These are phyloP conservation scores for Sarcophaga carnaria DNA, from an alignment of 2,888 invertebrate species.

Conservation along the genomic window DNA sequence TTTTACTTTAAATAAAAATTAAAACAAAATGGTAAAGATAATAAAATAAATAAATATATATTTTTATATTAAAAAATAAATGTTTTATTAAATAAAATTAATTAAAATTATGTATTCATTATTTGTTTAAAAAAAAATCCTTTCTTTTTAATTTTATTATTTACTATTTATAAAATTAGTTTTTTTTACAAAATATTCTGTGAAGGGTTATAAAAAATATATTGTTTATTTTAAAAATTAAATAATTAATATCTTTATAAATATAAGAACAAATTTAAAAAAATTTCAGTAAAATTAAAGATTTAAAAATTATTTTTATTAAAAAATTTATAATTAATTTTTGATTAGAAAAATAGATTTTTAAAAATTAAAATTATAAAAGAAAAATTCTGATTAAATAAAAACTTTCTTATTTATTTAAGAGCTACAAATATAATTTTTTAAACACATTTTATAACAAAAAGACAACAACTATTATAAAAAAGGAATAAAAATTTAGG, in stretches of 20 bases:
- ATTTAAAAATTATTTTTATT: no score
- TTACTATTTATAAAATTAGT: background rate
- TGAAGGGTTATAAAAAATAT: no score
- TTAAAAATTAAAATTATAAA: background rate
- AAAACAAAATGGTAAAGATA: background rate
- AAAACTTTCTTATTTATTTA: background rate
- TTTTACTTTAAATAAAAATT: background rate
- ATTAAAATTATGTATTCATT: background rate
- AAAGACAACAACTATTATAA: background rate
- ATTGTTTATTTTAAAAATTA: no score
- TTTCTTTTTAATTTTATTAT: background rate
- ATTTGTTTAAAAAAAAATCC: background rate
- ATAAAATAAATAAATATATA: background rate
- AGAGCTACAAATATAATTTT: background rate
- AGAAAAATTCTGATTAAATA: no score
- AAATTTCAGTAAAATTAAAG: no score
- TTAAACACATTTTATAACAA: background rate
- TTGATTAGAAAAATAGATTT: background rate
- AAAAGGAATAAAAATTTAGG: background rate
- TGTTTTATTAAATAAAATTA: background rate
- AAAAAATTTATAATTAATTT: no score
- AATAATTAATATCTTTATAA: no score
- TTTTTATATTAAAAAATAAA: background rate
- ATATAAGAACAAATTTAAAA: no score
- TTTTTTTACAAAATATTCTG: background rate